Evolutionary conservation across 2,888 invertebrate genomes (phyloP).

Genomic region (Brachylomia viminalis): DNA sequence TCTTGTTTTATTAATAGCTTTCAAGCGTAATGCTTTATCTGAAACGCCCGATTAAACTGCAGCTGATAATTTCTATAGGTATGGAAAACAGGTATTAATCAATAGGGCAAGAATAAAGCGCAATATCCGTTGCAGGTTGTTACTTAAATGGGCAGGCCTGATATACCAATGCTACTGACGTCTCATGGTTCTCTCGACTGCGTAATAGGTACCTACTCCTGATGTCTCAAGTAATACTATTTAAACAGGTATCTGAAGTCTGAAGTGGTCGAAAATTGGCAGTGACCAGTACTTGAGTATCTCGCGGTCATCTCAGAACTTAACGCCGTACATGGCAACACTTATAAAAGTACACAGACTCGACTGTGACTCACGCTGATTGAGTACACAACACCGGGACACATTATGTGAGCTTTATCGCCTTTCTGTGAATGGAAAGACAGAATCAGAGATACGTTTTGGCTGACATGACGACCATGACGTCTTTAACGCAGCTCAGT

Average conservation of each 20-base stretch:
- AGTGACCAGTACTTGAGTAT: constrained; percentile 47
- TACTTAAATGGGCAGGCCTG: neutral
- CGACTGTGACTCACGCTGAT: constrained; percentile 76
- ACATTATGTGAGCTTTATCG: constrained; percentile 63
- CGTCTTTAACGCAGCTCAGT: constrained; percentile 7
- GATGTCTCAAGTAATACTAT: constrained; percentile 43
- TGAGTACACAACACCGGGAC: constrained; percentile 68
- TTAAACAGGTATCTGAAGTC: constrained; percentile 35
- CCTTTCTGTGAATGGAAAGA: constrained; percentile 59
- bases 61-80: constrained; percentile 1
- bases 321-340: constrained; percentile 78
- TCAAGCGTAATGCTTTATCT: constrained; percentile 14
- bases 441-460: constrained; percentile 25
- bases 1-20: constrained; percentile 22
- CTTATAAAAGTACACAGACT: constrained; percentile 77
- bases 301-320: constrained; percentile 68
- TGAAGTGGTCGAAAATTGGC: constrained; percentile 36
- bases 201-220: constrained; percentile 3
- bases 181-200: neutral
- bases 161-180: neutral
- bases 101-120: constrained; percentile 15
- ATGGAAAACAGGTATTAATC: neutral
- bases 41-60: neutral
- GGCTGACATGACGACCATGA: constrained; percentile 15
- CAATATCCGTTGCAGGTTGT: constrained; percentile 7